A percentile compares a stretch with the other conserved stretches of the same genome.
phyloP scores from a whole-genome alignment of 2,797 vertebrate species.

The Macrochelys suwanniensis region DNA sequence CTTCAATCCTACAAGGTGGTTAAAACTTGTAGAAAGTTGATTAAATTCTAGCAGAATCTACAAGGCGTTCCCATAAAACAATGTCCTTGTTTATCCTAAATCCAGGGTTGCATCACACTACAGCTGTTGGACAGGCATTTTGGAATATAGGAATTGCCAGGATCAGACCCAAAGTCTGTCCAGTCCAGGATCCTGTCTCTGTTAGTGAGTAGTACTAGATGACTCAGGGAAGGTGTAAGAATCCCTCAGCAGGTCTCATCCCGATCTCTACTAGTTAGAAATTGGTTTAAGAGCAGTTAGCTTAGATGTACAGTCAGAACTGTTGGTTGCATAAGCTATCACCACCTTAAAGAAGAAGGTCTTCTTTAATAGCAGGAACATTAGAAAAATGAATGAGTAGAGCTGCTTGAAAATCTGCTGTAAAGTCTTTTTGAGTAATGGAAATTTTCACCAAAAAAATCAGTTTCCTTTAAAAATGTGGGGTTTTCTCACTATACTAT shows the following conservation, averaged over 20 bases:
- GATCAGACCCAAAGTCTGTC: background rate
- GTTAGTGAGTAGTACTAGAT: background rate
- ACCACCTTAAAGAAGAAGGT: background rate
- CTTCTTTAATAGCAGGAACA: background rate
- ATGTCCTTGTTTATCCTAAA: background rate
- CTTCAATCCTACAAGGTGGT: too few species aligned
- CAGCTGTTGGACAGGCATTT: background rate
- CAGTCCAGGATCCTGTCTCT: background rate
- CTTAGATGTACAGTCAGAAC: background rate
- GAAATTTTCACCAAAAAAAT: background rate
- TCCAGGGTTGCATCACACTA: background rate
- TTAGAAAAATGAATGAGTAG: background rate
- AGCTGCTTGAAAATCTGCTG: background rate
- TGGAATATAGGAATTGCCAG: background rate
- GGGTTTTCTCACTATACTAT: background rate
- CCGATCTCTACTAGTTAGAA: background rate
- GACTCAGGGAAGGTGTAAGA: accelerated
- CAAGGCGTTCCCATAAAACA: background rate
- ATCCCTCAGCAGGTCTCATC: background rate
- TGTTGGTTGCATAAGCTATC: background rate
- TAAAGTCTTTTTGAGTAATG: background rate
- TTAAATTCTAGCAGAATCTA: too few species aligned
- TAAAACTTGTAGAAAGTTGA: too few species aligned
- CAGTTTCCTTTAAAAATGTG: background rate
- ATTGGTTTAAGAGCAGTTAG: background rate